Percentiles rank a stretch among this genome's conserved stretches.
These are phyloP conservation scores for Exaiptasia diaphana DNA, from an alignment of 64 coral and sea anemone genomes.

Conservation along the genomic window DNA sequence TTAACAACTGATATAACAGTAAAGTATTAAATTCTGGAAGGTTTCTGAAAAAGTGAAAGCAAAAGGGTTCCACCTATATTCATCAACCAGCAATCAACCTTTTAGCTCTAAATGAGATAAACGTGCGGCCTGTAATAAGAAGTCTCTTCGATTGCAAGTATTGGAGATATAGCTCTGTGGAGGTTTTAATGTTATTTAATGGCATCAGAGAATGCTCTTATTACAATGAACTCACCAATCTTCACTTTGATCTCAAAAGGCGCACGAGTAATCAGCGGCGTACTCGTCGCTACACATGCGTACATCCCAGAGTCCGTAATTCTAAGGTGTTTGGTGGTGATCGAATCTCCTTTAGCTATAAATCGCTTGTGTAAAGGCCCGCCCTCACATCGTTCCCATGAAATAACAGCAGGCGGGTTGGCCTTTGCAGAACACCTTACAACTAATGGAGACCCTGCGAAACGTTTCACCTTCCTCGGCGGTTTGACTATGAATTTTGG, in stretches of 20 bases:
- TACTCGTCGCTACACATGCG: slow-evolving; percentile 26
- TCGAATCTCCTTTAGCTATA: background rate
- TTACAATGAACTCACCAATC: background rate
- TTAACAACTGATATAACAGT: no score
- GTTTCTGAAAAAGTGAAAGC: background rate
- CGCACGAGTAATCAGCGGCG: background rate
- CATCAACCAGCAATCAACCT: background rate
- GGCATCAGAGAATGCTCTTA: background rate
- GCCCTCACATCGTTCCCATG: slow-evolving; percentile 53
- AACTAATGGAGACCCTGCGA: slow-evolving; percentile 34
- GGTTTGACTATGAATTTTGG: slow-evolving; percentile 64
- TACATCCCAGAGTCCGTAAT: slow-evolving; percentile 14
- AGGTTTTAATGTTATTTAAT: background rate
- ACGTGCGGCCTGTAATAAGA: background rate
- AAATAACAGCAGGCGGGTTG: slow-evolving; percentile 34
- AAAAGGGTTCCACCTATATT: background rate
- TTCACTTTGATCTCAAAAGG: slow-evolving; percentile 5
- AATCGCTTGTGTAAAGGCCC: background rate
- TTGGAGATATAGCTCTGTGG: background rate
- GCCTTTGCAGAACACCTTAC: slow-evolving; percentile 63
- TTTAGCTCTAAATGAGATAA: background rate
- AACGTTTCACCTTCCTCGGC: slow-evolving; percentile 40
- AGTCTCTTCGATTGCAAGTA: background rate
- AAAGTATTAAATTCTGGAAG: no score
- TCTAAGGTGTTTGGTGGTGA: background rate